Evolutionary conservation across 2,113 vertebrate species (phyloP).

Genomic region (Sporophila hypoxantha): DNA sequence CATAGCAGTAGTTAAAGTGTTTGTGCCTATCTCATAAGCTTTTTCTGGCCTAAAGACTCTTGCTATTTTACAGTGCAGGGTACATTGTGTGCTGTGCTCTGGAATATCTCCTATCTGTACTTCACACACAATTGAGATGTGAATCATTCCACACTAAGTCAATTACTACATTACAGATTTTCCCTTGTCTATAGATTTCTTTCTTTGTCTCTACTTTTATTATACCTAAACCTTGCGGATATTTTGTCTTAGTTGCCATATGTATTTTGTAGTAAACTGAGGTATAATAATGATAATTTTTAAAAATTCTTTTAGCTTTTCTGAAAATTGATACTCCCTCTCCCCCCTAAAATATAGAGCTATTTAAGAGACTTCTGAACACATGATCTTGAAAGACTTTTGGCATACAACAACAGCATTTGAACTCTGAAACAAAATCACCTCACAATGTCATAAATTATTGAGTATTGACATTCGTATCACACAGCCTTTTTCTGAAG

Average conservation of each 20-base stretch:
- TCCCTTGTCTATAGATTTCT: background rate
- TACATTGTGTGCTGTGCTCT: conserved; percentile 1
- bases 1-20: background rate
- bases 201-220: background rate
- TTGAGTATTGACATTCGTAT: background rate
- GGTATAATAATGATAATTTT: background rate
- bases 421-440: conserved; percentile 16
- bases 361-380: background rate
- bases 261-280: background rate
- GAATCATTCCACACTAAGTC: background rate
- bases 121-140: background rate
- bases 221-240: background rate
- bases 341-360: background rate
- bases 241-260: background rate
- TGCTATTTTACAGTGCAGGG: background rate
- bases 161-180: background rate
- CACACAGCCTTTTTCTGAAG: background rate
- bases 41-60: background rate
- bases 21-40: background rate
- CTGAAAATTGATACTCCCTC: background rate
- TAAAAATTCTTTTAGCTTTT: background rate
- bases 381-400: background rate
- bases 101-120: background rate
- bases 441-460: background rate
- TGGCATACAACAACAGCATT: background rate